A percentile compares a stretch with the other conserved stretches of the same genome.
phyloP scores from a whole-genome alignment of 1,140 invertebrate genomes.

The Rhyzopertha dominica region DNA sequence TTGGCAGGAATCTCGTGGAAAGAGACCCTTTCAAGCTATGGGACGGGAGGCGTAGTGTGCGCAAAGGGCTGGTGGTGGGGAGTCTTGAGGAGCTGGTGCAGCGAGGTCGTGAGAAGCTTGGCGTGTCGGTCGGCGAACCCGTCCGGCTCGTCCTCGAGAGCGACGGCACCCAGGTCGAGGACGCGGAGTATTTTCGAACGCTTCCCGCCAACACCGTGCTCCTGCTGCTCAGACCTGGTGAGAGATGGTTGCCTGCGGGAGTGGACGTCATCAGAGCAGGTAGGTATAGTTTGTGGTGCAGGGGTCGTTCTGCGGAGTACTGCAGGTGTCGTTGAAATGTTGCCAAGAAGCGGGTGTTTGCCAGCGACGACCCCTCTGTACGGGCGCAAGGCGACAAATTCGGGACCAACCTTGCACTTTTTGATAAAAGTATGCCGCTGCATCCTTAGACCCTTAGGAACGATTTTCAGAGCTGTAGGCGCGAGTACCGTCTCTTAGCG shows the following conservation, averaged over 20 bases:
- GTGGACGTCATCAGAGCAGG: conserved; percentile 90
- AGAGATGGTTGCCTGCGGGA: conserved; percentile 86
- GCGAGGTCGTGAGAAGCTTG: conserved; percentile 87
- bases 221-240: conserved; percentile 77
- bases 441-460: too few species aligned
- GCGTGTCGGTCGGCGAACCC: conserved; percentile 73
- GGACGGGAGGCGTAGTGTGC: conserved; percentile 89
- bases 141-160: conserved; percentile 85
- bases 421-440: too few species aligned
- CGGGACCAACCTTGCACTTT: too few species aligned
- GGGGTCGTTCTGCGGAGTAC: conserved; percentile 9
- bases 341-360: too few species aligned
- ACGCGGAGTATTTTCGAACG: conserved; percentile 89
- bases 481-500: too few species aligned
- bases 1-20: conserved; percentile 83
- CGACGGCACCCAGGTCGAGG: conserved; percentile 92
- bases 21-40: conserved; percentile 97
- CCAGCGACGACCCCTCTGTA: too few species aligned
- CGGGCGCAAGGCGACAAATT: too few species aligned
- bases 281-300: conserved; percentile 45
- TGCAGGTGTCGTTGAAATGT: too few species aligned
- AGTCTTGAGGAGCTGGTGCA: conserved; percentile 87
- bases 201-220: conserved; percentile 87
- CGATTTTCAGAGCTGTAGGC: too few species aligned
- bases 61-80: conserved; percentile 89